Evolutionary conservation across 1,140 invertebrate species (phyloP).

Genomic region (Drosophila pseudoananassae): DNA sequence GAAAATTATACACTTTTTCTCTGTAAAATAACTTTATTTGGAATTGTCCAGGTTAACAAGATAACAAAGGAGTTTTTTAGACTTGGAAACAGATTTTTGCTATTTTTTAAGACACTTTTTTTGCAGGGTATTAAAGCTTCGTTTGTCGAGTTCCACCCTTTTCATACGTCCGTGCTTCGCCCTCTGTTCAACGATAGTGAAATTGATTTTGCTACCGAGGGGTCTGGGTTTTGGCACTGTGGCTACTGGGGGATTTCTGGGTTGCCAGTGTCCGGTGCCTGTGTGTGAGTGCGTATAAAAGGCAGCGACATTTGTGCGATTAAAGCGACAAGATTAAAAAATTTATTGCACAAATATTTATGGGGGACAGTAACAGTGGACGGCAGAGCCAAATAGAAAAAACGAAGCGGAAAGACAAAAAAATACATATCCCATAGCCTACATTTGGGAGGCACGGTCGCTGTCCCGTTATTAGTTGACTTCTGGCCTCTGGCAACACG

Average conservation of each 20-base stretch:
- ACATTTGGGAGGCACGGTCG: constrained; percentile 64
- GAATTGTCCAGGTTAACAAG: not conserved
- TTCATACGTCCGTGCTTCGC: constrained; percentile 5
- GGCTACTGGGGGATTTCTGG: constrained; percentile 1
- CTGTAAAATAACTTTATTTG: not conserved
- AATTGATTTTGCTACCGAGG: constrained; percentile 79
- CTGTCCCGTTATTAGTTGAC: constrained; percentile 73
- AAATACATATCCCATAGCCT: constrained; percentile 56
- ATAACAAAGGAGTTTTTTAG: too few species aligned
- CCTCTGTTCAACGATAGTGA: constrained; percentile 74
- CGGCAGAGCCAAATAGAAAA: constrained; percentile 26
- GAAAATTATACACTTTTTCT: not conserved
- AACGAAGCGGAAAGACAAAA: constrained; percentile 18
- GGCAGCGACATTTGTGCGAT: constrained; percentile 83
- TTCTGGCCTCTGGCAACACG: constrained; percentile 42
- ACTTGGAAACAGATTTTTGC: too few species aligned
- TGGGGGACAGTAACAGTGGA: constrained; percentile 59
- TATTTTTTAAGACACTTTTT: not conserved
- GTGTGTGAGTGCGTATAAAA: constrained; percentile 56
- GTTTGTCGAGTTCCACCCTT: not conserved
- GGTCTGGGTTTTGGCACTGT: constrained; percentile 42
- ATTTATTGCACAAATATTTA: constrained; percentile 84
- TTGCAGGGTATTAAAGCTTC: constrained; percentile 4
- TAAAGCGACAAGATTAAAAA: constrained; percentile 84
- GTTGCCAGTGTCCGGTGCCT: constrained; percentile 15